These are phyloP conservation scores for Orthonychiurus folsomi DNA, from an alignment of 2,888 invertebrate genomes.

Conservation along the genomic window DNA sequence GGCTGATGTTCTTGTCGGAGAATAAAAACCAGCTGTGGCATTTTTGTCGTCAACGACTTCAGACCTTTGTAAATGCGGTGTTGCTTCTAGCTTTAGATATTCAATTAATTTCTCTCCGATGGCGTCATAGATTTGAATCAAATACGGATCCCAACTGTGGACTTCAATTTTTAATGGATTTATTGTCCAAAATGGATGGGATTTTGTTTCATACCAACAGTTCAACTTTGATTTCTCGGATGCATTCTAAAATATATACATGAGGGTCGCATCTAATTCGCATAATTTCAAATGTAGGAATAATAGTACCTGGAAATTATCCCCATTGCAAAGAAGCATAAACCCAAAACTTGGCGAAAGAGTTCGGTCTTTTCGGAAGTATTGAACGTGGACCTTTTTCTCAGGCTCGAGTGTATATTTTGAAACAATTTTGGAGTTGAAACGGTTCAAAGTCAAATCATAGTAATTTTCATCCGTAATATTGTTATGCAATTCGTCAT, in stretches of 20 bases:
- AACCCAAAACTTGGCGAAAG: neutral
- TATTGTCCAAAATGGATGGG: neutral
- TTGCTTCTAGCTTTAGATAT: neutral
- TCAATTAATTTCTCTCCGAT: neutral
- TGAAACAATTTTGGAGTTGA: neutral
- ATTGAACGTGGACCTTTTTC: neutral
- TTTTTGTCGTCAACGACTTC: neutral
- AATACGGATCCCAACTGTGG: neutral
- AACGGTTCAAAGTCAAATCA: neutral
- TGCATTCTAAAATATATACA: neutral
- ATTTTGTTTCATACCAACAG: neutral
- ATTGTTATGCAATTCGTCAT: neutral
- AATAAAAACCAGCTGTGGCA: neutral
- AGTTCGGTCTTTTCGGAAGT: too few species aligned
- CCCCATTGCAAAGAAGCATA: neutral
- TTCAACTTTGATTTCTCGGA: neutral
- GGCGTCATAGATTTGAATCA: neutral
- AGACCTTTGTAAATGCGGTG: neutral
- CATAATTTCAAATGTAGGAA: too few species aligned
- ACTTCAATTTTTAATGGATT: neutral
- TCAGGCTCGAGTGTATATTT: neutral
- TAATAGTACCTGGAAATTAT: neutral
- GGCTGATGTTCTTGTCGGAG: neutral
- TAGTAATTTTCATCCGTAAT: neutral
- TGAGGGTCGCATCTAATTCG: too few species aligned